These are phyloP conservation scores for Agriopis leucophaearia DNA, from an alignment of 2,888 invertebrate genomes.

Conservation along the genomic window DNA sequence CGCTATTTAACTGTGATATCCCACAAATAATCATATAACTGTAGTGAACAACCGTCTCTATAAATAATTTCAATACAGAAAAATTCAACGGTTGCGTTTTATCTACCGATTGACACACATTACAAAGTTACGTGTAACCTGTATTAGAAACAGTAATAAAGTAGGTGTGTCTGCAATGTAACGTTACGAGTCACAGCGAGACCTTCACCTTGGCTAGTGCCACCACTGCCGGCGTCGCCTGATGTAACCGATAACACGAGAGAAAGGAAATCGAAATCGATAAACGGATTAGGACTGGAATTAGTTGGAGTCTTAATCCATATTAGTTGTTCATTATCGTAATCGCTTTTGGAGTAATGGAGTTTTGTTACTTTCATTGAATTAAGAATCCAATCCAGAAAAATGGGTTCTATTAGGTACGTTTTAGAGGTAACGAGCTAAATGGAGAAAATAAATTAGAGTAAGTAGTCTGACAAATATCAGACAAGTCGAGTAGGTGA, in stretches of 20 bases:
- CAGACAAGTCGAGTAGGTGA: neutral
- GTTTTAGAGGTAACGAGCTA: too few species aligned
- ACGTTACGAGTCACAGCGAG: constrained; percentile 12
- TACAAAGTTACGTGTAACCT: constrained; percentile 1
- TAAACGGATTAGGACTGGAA: constrained; percentile 28
- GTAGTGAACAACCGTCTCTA: too few species aligned
- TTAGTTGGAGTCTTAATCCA: neutral
- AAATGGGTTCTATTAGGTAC: too few species aligned
- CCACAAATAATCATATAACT: too few species aligned
- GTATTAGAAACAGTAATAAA: constrained; percentile 9
- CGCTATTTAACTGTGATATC: too few species aligned
- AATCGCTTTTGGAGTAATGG: constrained; percentile 18
- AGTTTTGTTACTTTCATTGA: neutral
- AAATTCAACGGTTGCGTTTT: neutral
- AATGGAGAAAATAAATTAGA: too few species aligned
- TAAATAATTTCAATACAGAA: neutral
- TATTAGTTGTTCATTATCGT: constrained; percentile 25
- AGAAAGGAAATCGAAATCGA: constrained; percentile 34
- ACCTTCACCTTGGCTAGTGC: constrained; percentile 33
- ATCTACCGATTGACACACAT: constrained; percentile 14
- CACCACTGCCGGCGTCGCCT: neutral
- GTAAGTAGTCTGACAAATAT: neutral
- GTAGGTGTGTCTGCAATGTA: constrained; percentile 24
- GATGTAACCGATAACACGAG: constrained; percentile 15
- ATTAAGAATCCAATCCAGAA: neutral